Evolutionary conservation across 2,888 invertebrate genomes (phyloP), one percentile per base, ranked within the genome.

Genomic region (Pachymerium ferrugineum): DNA sequence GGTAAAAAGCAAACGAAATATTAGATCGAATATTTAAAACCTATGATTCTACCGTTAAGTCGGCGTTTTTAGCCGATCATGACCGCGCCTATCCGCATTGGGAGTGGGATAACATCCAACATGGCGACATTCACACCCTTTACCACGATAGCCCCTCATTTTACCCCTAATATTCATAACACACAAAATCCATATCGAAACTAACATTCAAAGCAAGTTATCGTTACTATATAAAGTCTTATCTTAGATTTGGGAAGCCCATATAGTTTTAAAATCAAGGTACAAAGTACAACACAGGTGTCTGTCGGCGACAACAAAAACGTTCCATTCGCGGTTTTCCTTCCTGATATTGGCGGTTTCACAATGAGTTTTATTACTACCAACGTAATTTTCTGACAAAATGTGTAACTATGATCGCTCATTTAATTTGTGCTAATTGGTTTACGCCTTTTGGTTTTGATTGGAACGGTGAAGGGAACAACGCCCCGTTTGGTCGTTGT

Each of bases 1-100:
- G 47, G 47, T 47, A 47, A 47, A 16, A 47, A 22, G n/a, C 22
- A 0, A 47, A 22, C 47, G 16, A 47, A 47, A 16, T 47, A 47
- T 47, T 47, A 10, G 22, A 47, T 19, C 19, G n/a, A 1, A 47
- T 47, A 47, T 47, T 47, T 16, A 19, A 16, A 47, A 3, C 8
- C 5, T 10, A 16, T 47, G 6, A 22, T 47, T 47, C 1, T 6
- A 47, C 8, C 47, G 19, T 0, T 4, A 47, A 16, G 22, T 47
- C 19, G 47, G 19, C 47, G 16, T 47, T 47, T 47, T 47, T 16
- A 10, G 16, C 22, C 47, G 16, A 16, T 10, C 14, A 47, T 47
- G 47, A 47, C 47, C 47, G 47, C 47, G 47, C 47, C 47, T 47
- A 47, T 47, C 47, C 10, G n/a, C n/a, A 47, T 47, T 47, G 19